Evolutionary conservation across 2,113 vertebrate species (phyloP), one percentile per base, ranked within the genome.

Genomic region (Halichoerus grypus): DNA sequence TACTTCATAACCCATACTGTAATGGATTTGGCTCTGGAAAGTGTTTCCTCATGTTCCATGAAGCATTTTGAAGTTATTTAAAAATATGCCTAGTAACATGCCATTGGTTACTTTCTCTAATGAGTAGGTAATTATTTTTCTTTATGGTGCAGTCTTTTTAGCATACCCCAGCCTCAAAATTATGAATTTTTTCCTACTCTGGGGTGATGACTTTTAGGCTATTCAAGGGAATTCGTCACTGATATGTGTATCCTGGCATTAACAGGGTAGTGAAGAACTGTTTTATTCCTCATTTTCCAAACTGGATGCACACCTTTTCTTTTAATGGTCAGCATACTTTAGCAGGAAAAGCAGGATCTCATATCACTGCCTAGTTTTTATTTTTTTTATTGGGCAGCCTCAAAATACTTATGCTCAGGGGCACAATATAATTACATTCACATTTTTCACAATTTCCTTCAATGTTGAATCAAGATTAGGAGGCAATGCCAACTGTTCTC

Each of bases 381-480:
- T 67, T 67, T 97, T 87, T 83, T 87, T 83, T 87, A 88, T 88
- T 96, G 55, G 36, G 7, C 9, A 95, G 42, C 36, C 72, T 94
- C 46, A 86, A 94, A 95, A 94, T 85, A 57, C 49, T 85, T 95
- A 91, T 77, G 74, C 79, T 94, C 59, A 94, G 21, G 51, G 88
- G 79, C 59, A 92, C 31, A 71, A 36, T 94, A 61, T 86, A 95
- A 95, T 92, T 94, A 51, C 18, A 83, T 72, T 89, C 51, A 57
- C 26, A 59, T 51, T 89, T 95, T 92, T 85, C 83, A 93, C 85
- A 84, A 31, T 67, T 95, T 94, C 72, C 51, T 77, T 97, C 74
- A 39, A 46, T 87, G 92, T 72, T 95, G 80, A 97, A 71, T 94
- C 63, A 90, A 72, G 72, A 90, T 81, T 72, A 85, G 80, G 31